Conservation (phyloP, 2,888 invertebrate species). For the Romanomermis culicivorax region DNA sequence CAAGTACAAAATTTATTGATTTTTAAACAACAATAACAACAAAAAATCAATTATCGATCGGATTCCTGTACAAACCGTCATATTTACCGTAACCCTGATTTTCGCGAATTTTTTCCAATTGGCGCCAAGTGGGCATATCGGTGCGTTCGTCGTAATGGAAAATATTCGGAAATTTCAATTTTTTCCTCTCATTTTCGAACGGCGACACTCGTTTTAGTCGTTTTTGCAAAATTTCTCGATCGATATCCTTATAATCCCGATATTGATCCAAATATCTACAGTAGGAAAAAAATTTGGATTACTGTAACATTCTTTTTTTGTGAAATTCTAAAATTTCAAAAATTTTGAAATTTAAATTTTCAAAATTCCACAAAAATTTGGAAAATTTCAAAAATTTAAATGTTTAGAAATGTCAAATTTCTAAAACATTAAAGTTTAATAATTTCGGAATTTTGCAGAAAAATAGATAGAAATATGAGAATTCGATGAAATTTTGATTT, state of each 20-base stretch:
- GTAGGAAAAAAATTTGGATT: conserved; percentile 13
- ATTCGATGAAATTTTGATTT: too few relatives aligned
- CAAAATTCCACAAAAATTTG: too few relatives aligned
- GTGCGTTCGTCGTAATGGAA: conserved; percentile 20
- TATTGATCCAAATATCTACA: conserved; percentile 69
- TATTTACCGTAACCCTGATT: conserved; percentile 7
- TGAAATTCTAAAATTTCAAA: conserved; percentile 2
- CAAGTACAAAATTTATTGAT: too few relatives aligned
- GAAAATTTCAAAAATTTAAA: too few relatives aligned
- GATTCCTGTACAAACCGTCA: conserved; percentile 7
- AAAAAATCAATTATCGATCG: background rate
- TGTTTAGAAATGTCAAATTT: too few relatives aligned
- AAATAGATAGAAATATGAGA: too few relatives aligned
- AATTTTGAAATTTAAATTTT: too few relatives aligned
- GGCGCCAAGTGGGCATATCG: conserved; percentile 20
- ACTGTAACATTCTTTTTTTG: background rate
- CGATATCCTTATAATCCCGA: conserved; percentile 67
- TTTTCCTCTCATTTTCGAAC: conserved; percentile 34
- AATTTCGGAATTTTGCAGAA: too few relatives aligned
- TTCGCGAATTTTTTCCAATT: conserved; percentile 9
- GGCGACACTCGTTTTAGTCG: conserved; percentile 61
- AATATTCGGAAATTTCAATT: conserved; percentile 20
- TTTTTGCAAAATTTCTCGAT: conserved; percentile 58
- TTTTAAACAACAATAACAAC: too few relatives aligned
- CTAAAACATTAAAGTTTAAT: too few relatives aligned